Evolutionary conservation across 2,113 vertebrate genomes (phyloP), one percentile per base, ranked within the genome.

Genomic region (Urocitellus parryii): DNA sequence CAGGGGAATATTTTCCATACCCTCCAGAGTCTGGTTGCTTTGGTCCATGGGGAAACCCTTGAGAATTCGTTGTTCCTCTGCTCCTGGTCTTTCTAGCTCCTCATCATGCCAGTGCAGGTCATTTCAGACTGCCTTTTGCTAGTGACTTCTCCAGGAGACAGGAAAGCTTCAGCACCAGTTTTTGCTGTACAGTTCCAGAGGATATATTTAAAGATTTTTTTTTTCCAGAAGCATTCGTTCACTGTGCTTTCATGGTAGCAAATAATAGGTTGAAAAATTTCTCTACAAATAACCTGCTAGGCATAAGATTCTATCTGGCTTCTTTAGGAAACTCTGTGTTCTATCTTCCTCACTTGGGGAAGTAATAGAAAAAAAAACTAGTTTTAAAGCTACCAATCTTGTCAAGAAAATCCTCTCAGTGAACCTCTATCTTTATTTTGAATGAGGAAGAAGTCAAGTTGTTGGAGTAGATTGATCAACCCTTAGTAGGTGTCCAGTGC

Each of bases 231-330:
- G 48, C 34, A 53, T 84, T 56, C 7, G 76, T 88, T 80, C n/a
- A 48, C 42, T 58, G 10, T 86, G 34, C 32, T 87, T 17, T 48
- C 72, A 9, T 90, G 76, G 42, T 70, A 91, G 42, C 65, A 73
- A 53, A 96, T 73, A 32, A 34, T 39, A 56, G 18, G 24, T 20
- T 90, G 80, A 87, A 37, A 80, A 70, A 83, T 92, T 88, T 67
- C 27, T 94, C 29, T 92, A 68, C 29, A 80, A 48, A 87, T 86
- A 65, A 37, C 25, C 24, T 58, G 11, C 74, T 94, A 65, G 24
- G 4, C 51, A 25, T 82, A 93, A 72, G 53, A 53, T n/a, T 94
- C 13, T 29, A 34, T 72, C 67, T 80, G 65, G 10, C 24, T 88
- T 81, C 65, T 76, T 82, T 58, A 73, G 72, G 72, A n/a, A 79